Base-by-base conservation (phyloP, 2,888 invertebrate species). In the Hydrotaea cyrtoneurina region DNA sequence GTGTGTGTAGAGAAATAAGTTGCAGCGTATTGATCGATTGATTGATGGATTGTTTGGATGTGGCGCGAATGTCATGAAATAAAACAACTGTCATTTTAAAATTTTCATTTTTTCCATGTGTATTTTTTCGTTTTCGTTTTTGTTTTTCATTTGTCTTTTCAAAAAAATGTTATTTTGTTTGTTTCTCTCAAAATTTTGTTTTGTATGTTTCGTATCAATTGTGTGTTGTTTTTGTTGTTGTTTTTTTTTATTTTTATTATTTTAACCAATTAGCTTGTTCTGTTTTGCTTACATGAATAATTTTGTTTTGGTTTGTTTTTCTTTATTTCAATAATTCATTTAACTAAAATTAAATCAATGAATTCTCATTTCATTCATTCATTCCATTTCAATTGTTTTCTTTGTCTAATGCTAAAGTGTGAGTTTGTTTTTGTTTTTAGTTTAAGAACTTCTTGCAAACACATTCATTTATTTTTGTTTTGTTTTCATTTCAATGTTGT, bases 281-380 rank as follows among this genome's bases (percentile, higher is more conserved):
- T 36, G 23, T 62, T 46, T 43, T 43, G 26, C 82, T 82, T 85
- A 85, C 82, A 79, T 69, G 82, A 85, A 81, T 80, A 53, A 66
- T 78, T 73, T 72, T 59, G n/a, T n/a, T n/a, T 59, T 76, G 57
- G 76, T 66, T 23, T 64, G 55, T 74, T 43, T 59, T 73, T 59
- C 23, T 79, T 79, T 79, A 73, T 73, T 62, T 62, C 43, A 69
- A 69, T 69, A 85, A 79, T 85, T 82, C 73, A 82, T 85, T 85
- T 85, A 85, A 85, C 85, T 85, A 85, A 82, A 85, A 78, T 85
- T 85, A 79, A 85, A 79, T 79, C 69, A 85, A 85, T 85, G 78
- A 64, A 66, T 78, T 81, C 69, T 69, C 46, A 23, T 23, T 43
- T 46, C 39, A 72, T 50, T 73, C 43, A 59, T 59, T 43, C 39